Evolutionary conservation across 2,797 vertebrate genomes (phyloP), one percentile per base, ranked within the genome.

Genomic region (Oreochromis grahami): DNA sequence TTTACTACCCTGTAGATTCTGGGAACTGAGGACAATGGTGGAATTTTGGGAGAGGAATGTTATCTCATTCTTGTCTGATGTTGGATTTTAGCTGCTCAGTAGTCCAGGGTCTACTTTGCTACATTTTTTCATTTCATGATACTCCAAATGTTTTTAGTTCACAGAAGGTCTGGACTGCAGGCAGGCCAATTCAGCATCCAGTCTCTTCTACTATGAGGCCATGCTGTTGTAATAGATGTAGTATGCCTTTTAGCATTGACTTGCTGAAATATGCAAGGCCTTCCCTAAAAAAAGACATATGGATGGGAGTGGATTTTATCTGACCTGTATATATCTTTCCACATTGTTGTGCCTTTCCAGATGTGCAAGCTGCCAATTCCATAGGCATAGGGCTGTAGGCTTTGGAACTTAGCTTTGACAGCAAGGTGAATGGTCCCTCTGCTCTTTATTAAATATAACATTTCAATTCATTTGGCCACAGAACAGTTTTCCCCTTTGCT

Each of bases 11-110:
- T 7, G 32, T 63, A 32, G 34, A 63, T 1, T 63, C 17, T 63
- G 58, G 0, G 1, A 63, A 36, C 32, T 36, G 17, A 34, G 58
- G 3, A 36, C 0, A 60, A 19, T 32, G 36, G 0, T 60, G 58
- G 58, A 36, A 60, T 34, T 7, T 60, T 32, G 17, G 29, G 58
- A 60, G 32, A 63, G 58, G 36, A 63, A 63, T 36, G 10, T 63
- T 63, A 63, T 36, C 32, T 36, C 6, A 63, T 17, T n/a, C 10
- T 36, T 36, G 58, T 63, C 58, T 12, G 32, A 63, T 63, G 58
- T 36, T 1, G 1, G 17, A 63, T 1, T 63, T 63, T 63, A 1
- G 58, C 32, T 12, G 17, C 32, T 38, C 58, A n/a, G 58, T 34
- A 63, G 10, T 63, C 58, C 58, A 36, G 32, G 58, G 58, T 63